Evolutionary conservation across 2,888 invertebrate genomes (phyloP).

Genomic region (Iselma pallidipennis): DNA sequence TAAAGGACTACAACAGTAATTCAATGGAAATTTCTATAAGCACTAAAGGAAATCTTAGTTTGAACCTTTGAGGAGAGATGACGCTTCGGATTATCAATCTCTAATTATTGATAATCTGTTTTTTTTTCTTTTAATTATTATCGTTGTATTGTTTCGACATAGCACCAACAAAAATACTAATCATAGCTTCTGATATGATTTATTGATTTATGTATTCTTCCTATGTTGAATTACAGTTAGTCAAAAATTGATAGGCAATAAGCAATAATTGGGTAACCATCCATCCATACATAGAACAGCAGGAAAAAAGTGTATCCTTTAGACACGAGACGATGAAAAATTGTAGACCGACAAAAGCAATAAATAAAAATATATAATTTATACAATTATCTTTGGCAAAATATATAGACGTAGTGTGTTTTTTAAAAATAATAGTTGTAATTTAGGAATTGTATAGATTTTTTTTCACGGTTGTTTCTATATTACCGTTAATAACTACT

Average conservation of each 20-base stretch:
- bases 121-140: neutral
- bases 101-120: neutral
- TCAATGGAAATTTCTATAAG: neutral
- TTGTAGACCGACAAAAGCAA: slow-evolving; percentile 10
- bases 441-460: neutral
- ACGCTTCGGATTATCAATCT: neutral
- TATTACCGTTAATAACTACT: slow-evolving; percentile 3
- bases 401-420: neutral
- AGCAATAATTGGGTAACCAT: neutral
- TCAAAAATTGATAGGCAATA: slow-evolving; percentile 5
- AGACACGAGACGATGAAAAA: slow-evolving; percentile 7
- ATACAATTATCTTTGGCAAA: slow-evolving; percentile 8
- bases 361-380: slow-evolving; percentile 14
- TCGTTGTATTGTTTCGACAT: neutral
- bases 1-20: neutral
- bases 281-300: neutral
- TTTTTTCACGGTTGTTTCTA: neutral
- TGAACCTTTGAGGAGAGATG: neutral
- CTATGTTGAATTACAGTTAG: neutral
- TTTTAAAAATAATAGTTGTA: slow-evolving; percentile 2
- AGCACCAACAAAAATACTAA: neutral
- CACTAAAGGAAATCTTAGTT: neutral
- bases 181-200: neutral
- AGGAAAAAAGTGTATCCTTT: neutral
- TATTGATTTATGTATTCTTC: neutral